phyloP scores from a whole-genome alignment of 2,888 invertebrate genomes.

The Rugalucina vietnamica region DNA sequence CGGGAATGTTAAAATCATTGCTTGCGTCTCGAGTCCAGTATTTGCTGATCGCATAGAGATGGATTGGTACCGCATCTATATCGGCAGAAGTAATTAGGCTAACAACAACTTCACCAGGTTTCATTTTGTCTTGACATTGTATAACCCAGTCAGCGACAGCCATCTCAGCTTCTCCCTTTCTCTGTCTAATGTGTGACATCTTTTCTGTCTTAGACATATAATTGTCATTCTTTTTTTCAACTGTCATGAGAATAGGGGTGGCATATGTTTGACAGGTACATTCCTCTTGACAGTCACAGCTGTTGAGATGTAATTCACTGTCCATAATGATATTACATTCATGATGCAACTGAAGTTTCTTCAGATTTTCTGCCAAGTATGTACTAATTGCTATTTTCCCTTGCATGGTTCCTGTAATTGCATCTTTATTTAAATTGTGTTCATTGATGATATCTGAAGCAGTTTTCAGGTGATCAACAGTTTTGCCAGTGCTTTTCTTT shows the following conservation, averaged over 20 bases:
- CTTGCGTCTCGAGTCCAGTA: background rate
- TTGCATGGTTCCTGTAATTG: background rate
- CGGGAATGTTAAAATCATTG: background rate
- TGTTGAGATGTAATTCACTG: too few relatives aligned
- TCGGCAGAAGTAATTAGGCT: background rate
- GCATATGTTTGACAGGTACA: too few relatives aligned
- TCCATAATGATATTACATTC: background rate
- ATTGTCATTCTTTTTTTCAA: background rate
- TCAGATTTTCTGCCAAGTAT: background rate
- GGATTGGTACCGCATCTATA: background rate
- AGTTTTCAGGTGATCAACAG: constrained; percentile 21
- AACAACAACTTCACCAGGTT: background rate
- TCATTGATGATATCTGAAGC: too few relatives aligned
- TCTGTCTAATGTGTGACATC: background rate
- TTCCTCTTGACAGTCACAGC: too few relatives aligned
- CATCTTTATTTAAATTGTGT: background rate
- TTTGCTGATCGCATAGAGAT: background rate
- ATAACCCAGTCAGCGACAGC: background rate
- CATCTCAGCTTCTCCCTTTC: background rate
- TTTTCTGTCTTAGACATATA: background rate
- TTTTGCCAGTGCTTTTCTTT: background rate
- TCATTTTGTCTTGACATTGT: background rate
- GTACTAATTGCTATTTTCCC: background rate
- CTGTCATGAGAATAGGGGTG: background rate
- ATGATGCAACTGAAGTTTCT: background rate